Evolutionary conservation across 2,797 vertebrate species (phyloP).

Genomic region (Poeciliopsis turneri): DNA sequence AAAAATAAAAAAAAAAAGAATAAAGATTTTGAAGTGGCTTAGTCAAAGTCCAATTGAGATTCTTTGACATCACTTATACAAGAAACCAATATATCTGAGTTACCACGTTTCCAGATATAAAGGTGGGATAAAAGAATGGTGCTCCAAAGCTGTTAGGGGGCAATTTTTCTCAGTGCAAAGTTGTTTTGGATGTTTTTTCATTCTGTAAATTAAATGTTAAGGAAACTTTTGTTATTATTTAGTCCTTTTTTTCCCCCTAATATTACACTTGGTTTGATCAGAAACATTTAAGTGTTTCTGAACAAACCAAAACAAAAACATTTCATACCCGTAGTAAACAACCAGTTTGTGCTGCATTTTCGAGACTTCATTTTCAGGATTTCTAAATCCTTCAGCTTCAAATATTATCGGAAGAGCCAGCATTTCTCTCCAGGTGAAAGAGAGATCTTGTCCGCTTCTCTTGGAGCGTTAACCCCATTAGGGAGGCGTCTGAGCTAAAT

Average conservation of each 20-base stretch:
- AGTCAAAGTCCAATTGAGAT: neutral
- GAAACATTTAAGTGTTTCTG: neutral
- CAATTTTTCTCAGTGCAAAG: neutral
- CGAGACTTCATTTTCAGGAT: neutral
- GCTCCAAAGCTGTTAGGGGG: neutral
- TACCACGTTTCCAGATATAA: neutral
- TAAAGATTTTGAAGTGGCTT: neutral
- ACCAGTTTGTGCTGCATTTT: neutral
- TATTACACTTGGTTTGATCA: neutral
- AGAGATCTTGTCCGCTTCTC: conserved; percentile 33
- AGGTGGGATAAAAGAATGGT: neutral
- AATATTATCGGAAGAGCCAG: neutral
- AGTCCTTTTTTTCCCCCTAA: neutral
- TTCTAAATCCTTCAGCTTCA: neutral
- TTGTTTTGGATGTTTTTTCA: neutral
- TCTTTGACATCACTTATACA: neutral
- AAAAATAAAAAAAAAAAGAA: neutral
- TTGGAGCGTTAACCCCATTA: conserved; percentile 56
- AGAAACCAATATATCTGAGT: neutral
- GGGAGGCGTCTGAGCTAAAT: conserved; percentile 54
- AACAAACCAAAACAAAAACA: neutral
- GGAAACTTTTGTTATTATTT: neutral
- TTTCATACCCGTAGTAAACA: neutral
- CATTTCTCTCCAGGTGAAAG: conserved; percentile 3
- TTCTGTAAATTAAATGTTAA: neutral